Conservation (phyloP, 2,113 vertebrate species). For the Carassius gibelio region DNA sequence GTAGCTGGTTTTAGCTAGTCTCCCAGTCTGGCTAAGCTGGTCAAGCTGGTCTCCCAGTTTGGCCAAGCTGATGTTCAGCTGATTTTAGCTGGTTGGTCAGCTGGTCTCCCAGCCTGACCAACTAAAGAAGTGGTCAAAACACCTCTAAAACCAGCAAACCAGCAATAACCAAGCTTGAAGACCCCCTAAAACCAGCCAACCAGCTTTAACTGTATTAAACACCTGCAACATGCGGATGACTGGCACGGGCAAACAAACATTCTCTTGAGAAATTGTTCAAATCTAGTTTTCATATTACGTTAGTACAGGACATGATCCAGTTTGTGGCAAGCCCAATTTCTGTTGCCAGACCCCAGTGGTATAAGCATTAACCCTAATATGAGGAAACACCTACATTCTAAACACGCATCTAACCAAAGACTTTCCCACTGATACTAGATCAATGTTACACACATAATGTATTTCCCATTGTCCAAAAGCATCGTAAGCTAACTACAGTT, state of each 20-base stretch:
- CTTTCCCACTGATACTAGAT: slow-evolving; percentile 5
- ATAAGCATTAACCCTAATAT: slow-evolving; percentile 32
- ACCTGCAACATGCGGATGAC: neutral
- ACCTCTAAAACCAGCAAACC: too few relatives aligned
- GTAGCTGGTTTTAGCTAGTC: too few relatives aligned
- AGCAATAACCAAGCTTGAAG: too few relatives aligned
- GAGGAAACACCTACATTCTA: neutral
- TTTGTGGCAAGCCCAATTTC: slow-evolving; percentile 6
- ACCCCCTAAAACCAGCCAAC: neutral
- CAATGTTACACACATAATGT: slow-evolving; percentile 11
- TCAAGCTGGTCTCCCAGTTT: too few relatives aligned
- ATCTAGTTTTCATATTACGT: slow-evolving; percentile 21
- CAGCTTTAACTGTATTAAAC: too few relatives aligned
- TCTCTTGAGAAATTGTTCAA: neutral
- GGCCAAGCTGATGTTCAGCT: too few relatives aligned
- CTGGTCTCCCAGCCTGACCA: too few relatives aligned
- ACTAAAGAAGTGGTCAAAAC: too few relatives aligned
- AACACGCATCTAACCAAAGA: slow-evolving; percentile 10
- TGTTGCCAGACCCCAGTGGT: slow-evolving; percentile 33
- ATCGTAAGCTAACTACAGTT: too few relatives aligned
- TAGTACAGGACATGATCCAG: neutral
- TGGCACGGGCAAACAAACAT: neutral
- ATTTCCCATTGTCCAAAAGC: neutral
- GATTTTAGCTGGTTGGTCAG: too few relatives aligned
- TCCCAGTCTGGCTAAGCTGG: too few relatives aligned